A percentile compares a stretch with the other conserved stretches of the same genome.
Conservation (phyloP, 2,797 vertebrate genomes). For the Trichosurus vulpecula region DNA sequence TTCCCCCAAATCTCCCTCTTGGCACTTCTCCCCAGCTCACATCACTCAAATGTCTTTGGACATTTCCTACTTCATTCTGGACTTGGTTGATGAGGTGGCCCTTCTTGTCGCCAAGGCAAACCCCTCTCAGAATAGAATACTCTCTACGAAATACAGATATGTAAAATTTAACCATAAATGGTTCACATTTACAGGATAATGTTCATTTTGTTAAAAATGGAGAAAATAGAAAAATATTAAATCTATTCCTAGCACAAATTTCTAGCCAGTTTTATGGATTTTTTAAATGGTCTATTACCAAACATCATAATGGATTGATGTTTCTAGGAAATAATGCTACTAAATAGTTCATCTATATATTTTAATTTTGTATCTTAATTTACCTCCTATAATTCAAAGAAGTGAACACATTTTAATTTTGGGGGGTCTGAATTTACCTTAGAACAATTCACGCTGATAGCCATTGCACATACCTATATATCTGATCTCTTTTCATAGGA, state of each 20-base stretch:
- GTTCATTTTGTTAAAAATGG: slow-evolving; percentile 50
- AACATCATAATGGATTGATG: slow-evolving; percentile 8
- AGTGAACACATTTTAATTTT: slow-evolving; percentile 5
- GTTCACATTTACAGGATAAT: slow-evolving; percentile 42
- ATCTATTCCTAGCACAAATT: slow-evolving; percentile 36
- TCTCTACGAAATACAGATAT: not conserved
- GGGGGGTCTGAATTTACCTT: slow-evolving; percentile 24
- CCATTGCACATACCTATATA: slow-evolving; percentile 13
- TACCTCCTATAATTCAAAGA: slow-evolving; percentile 32
- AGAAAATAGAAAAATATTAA: slow-evolving; percentile 34
- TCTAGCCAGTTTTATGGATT: slow-evolving; percentile 29
- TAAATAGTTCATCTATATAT: slow-evolving; percentile 13
- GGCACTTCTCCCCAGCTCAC: not conserved
- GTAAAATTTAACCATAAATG: slow-evolving; percentile 12
- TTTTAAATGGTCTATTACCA: slow-evolving; percentile 26
- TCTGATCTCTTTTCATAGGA: not conserved
- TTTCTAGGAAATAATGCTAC: slow-evolving; percentile 32
- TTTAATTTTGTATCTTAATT: slow-evolving; percentile 47
- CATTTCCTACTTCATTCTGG: not conserved
- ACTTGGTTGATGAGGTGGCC: not conserved
- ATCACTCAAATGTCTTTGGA: not conserved
- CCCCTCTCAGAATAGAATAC: not conserved
- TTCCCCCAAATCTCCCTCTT: not conserved
- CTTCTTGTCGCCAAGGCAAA: not conserved
- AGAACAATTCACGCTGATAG: slow-evolving; percentile 11